Conservation (phyloP, 37 sponge, comb jelly and placozoan genomes). For the Ianthella basta region DNA sequence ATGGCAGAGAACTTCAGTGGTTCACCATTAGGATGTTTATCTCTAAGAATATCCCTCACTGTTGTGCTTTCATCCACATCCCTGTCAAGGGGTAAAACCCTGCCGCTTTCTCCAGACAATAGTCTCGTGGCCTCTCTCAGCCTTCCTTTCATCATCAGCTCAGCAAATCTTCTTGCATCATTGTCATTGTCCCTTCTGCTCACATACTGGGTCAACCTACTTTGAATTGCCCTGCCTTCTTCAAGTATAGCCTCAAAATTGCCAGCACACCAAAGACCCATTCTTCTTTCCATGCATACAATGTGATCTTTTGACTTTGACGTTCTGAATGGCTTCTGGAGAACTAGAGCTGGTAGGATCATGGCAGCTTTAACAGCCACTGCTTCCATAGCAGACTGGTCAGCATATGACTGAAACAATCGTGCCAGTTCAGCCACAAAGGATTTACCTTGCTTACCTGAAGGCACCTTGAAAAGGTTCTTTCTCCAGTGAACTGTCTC, state of each 20-base stretch:
- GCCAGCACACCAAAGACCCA: constrained; percentile 4
- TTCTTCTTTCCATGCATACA: background rate
- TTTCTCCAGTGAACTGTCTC: constrained; percentile 5
- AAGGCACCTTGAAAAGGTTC: constrained; percentile 10
- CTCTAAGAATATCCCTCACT: background rate
- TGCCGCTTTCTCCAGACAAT: background rate
- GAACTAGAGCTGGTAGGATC: background rate
- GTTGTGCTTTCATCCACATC: background rate
- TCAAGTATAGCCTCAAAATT: background rate
- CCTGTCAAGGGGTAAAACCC: background rate
- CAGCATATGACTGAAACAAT: background rate
- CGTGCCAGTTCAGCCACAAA: constrained; percentile 3
- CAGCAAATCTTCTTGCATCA: background rate
- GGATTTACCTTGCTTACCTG: background rate
- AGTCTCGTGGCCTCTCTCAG: constrained; percentile 18
- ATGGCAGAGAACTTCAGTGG: background rate
- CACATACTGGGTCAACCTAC: background rate
- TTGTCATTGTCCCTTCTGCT: background rate
- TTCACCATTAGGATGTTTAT: background rate
- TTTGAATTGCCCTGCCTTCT: background rate
- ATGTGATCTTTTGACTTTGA: constrained; percentile 14
- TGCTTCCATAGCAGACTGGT: background rate
- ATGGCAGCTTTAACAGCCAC: constrained; percentile 13
- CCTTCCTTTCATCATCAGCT: constrained; percentile 8
- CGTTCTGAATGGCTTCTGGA: background rate